Conservation (phyloP, 2,113 vertebrate species). For the Poeciliopsis prolifica region DNA sequence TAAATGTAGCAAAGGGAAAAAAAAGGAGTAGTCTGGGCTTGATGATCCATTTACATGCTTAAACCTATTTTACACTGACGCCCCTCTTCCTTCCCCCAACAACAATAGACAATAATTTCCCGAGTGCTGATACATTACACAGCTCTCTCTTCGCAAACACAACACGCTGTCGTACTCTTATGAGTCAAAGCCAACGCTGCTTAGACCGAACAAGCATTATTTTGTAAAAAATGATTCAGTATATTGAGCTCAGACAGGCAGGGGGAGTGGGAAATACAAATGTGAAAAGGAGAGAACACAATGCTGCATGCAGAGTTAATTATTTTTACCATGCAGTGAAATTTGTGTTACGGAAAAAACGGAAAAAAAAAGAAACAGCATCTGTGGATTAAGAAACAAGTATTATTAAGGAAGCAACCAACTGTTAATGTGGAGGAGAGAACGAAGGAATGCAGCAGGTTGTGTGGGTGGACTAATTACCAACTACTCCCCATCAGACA, state of each 20-base stretch:
- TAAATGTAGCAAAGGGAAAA: background rate
- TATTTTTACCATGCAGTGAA: background rate
- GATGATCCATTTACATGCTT: constrained; percentile 69
- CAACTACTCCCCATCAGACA: constrained; percentile 51
- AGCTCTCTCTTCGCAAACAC: constrained; percentile 39
- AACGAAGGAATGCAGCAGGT: constrained; percentile 36
- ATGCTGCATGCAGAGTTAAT: background rate
- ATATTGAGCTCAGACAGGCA: constrained; percentile 4
- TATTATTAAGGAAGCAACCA: background rate
- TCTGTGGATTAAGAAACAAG: constrained; percentile 6
- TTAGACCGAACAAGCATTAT: background rate
- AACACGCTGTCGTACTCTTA: constrained; percentile 33
- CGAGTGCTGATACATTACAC: constrained; percentile 68
- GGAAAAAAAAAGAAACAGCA: background rate
- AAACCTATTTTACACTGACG: constrained; percentile 62
- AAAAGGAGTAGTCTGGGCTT: constrained; percentile 38
- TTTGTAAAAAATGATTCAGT: background rate
- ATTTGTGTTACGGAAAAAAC: background rate
- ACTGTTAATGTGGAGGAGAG: constrained; percentile 28
- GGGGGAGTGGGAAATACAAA: background rate
- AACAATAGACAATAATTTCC: constrained; percentile 70
- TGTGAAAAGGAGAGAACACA: background rate
- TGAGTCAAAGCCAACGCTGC: constrained; percentile 33
- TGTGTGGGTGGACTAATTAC: constrained; percentile 62
- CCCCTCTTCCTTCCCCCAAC: constrained; percentile 51